Percentiles rank a stretch among this genome's conserved stretches.
These are phyloP conservation scores for Escarpia spicata DNA, from an alignment of 2,888 invertebrate genomes.

Conservation along the genomic window DNA sequence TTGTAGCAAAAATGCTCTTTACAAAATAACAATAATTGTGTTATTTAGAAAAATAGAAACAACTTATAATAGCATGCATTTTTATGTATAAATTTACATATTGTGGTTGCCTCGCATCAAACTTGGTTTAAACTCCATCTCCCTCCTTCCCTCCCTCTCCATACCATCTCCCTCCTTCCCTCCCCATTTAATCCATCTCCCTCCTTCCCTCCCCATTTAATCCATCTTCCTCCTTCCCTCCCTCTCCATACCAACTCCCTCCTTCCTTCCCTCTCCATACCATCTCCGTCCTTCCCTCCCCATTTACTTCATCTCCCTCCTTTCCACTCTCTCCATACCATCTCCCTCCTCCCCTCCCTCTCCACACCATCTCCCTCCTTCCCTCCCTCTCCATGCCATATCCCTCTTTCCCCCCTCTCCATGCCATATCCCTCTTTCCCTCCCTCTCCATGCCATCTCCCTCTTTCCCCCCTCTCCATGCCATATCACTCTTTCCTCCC, in stretches of 20 bases:
- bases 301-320: background rate
- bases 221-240: background rate
- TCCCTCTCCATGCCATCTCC: background rate
- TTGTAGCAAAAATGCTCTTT: no score
- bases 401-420: background rate
- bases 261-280: background rate
- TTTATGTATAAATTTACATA: no score
- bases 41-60: no score
- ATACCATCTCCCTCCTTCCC: background rate
- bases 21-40: no score
- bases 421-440: background rate
- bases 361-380: background rate
- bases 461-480: background rate
- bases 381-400: background rate
- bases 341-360: background rate
- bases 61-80: no score
- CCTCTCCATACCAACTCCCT: background rate
- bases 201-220: background rate
- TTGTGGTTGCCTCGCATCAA: no score
- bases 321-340: background rate
- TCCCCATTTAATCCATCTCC: background rate
- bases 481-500: background rate
- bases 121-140: background rate
- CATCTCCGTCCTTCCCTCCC: background rate
- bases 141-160: background rate